Conservation (phyloP, 2,797 vertebrate genomes). For the Chrysocyon brachyurus region DNA sequence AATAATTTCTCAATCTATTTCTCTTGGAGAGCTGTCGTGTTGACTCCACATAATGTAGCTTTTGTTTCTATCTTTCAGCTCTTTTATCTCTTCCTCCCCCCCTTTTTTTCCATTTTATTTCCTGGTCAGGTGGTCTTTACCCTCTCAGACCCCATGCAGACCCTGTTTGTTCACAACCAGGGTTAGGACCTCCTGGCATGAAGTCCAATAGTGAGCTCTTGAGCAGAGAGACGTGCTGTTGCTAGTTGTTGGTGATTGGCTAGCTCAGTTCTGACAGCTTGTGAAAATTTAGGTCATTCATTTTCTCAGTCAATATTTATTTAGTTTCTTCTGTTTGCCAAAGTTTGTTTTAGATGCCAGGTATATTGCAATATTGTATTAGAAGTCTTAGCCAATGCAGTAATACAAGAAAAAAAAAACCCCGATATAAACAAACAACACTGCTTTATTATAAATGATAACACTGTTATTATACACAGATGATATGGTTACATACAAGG, state of each 20-base stretch:
- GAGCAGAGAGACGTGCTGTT: not conserved
- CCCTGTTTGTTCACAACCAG: not conserved
- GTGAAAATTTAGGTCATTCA: not conserved
- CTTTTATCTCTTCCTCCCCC: not conserved
- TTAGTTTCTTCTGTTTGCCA: not conserved
- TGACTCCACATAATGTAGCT: rapidly evolving
- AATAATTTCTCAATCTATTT: not conserved
- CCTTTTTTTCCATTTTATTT: not conserved
- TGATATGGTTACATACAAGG: not conserved
- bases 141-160: rapidly evolving
- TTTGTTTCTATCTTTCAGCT: not conserved
- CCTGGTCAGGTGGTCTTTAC: no score
- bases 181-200: not conserved
- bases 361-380: no score
- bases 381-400: not conserved
- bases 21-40: not conserved
- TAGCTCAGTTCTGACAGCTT: not conserved
- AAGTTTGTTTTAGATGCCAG: not conserved
- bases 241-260: not conserved
- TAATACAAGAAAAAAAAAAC: not conserved
- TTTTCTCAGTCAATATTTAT: not conserved
- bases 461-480: not conserved
- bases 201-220: not conserved
- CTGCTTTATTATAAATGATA: not conserved
- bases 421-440: not conserved